Base-by-base conservation (phyloP, 2,113 vertebrate species). In the Verasper variegatus region DNA sequence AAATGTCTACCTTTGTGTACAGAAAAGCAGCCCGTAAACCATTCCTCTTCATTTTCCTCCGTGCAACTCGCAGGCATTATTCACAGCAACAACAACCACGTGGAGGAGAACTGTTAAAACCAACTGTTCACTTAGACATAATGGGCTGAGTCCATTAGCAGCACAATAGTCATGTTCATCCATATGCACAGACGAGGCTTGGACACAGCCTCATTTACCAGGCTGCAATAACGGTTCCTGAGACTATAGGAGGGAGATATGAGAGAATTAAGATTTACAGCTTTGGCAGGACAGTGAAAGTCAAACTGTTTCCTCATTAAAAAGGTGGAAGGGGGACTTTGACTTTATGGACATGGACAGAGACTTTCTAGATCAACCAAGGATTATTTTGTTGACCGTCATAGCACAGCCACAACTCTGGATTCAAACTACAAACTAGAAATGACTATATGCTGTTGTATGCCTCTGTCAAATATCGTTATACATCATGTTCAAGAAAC, bases 111-210 rank as follows among this genome's bases (percentile, higher is more conserved):
- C 68, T 55, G 60, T 78, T 68, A 70, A 63, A 68, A 66, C 20
- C 72, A 23, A 59, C 70, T 74, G 55, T 59, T 76, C 11, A 23
- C 70, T 75, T 27, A 15, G 57, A 12, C 21, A 20, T 69, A 78
- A 85, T 71, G 77, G 74, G 55, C 11, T 60, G 26, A 63, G 61
- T 65, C 58, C 81, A 78, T 85, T 77, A 85, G 73, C 3, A 31
- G 42, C 17, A 66, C 70, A 74, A 49, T 5, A 55, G 47, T 57
- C 20, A 27, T 18, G 35, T 40, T 26, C 31, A 66, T 52, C 17
- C 21, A 37, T 47, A 55, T 40, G 45, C 54, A 58, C 14, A 65
- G 23, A 71, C 14, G 21, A 10, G 40, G 13, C n/a, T 37, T 47
- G 18, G 62, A 69, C 21, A 55, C 31, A 55, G 35, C 21, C 49